Evolutionary conservation across 2,113 vertebrate species (phyloP), one percentile per base, ranked within the genome.

Genomic region (Ivindomyrus marchei): DNA sequence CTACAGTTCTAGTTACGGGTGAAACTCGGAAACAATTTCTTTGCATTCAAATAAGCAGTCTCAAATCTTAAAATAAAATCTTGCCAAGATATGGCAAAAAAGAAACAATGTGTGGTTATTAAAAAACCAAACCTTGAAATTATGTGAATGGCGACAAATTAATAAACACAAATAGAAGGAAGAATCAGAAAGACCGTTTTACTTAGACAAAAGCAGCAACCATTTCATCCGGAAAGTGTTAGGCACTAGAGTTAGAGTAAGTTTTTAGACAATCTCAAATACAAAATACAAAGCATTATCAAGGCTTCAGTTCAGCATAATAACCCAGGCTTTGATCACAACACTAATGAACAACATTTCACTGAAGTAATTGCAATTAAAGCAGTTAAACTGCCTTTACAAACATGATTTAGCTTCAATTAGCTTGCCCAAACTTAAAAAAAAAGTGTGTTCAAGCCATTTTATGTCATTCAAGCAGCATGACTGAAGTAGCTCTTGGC

Each of bases 21-120:
- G 96, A 97, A 94, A 96, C 94, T 95, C 96, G 93, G 92, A 90
- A 94, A 94, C 94, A 96, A 96, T 96, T 97, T 96, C 94, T 97
- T 27, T 83, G 31, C n/a, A 84, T 56, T 85, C 49, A 85, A 46
- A 56, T 90, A 56, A 21, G 89, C 45, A 90, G n/a, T 19, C 5
- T 56, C 15, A 88, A 46, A 45, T 31, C 4, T 45, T 24, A 62
- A 89, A 83, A 83, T 36, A 24, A 5, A 52, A 70, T 46, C 21
- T n/a, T 21, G 11, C 39, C 24, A 66, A 5, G 36, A 27, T 2
- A 2, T 11, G 47, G 11, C 24, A 27, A 13, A 47, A 49, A n/a
- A 56, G 8, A 36, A 13, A 24, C 49, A 21, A 31, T 11, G 84
- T 11, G 21, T 11, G 10, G 77, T 45, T 42, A 9, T 47, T 45